A percentile compares a stretch with the other conserved stretches of the same genome.
These are phyloP conservation scores for Pangasius krempfi DNA, from an alignment of 2,797 vertebrate genomes.

Conservation along the genomic window DNA sequence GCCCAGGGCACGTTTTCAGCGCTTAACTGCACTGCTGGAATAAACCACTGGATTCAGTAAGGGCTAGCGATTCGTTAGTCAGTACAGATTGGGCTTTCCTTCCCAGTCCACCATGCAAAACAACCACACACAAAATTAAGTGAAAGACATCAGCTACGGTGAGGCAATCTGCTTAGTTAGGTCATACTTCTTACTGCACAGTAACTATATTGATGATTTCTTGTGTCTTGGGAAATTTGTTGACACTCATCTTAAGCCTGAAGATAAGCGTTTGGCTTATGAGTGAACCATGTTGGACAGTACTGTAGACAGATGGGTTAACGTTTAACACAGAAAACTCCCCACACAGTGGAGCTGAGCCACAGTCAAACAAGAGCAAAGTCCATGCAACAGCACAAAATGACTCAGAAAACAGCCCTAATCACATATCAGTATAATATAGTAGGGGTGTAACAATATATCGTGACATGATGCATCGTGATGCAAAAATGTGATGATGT, in stretches of 20 bases:
- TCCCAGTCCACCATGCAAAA: background rate
- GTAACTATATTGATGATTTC: background rate
- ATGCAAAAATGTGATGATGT: background rate
- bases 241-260: background rate
- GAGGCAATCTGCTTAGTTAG: background rate
- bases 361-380: slow-evolving; percentile 8
- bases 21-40: background rate
- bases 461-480: background rate
- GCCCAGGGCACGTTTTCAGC: background rate
- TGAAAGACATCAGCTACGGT: background rate
- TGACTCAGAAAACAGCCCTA: background rate
- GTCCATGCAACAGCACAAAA: slow-evolving; percentile 33
- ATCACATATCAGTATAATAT: background rate
- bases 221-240: background rate
- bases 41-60: slow-evolving; percentile 10
- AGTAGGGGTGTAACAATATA: background rate
- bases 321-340: slow-evolving; percentile 27
- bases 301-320: slow-evolving; percentile 25
- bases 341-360: background rate
- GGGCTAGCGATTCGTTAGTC: background rate
- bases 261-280: background rate
- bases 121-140: background rate
- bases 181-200: background rate
- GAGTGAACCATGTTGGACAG: background rate
- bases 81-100: background rate